phyloP scores from a whole-genome alignment of 2,888 invertebrate species.

The Branchipolynoe longqiensis region DNA sequence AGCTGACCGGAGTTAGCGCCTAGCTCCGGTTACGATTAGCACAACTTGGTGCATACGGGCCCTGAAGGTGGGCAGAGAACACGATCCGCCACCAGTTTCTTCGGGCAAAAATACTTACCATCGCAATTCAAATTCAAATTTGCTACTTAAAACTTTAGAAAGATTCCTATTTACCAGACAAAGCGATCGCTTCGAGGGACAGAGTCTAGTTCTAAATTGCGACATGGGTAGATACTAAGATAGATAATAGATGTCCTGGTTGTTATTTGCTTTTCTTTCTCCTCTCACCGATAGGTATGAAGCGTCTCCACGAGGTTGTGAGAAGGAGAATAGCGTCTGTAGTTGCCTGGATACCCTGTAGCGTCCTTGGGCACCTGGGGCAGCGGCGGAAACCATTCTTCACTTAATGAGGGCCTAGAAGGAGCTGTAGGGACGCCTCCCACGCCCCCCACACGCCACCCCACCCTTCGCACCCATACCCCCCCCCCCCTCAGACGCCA shows the following conservation, averaged over 20 bases:
- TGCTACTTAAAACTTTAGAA: neutral
- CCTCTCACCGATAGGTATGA: neutral
- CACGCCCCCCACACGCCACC: neutral
- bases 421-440: neutral
- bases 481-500: neutral
- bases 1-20: too few species aligned
- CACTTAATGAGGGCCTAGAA: constrained; percentile 37
- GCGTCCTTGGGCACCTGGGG: neutral
- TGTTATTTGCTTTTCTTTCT: neutral
- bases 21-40: too few species aligned
- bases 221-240: neutral
- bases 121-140: constrained; percentile 3
- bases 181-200: neutral
- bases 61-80: neutral
- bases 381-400: constrained; percentile 20
- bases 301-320: neutral
- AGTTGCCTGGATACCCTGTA: neutral
- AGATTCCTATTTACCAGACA: neutral
- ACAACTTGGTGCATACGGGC: too few species aligned
- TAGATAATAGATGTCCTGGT: too few species aligned
- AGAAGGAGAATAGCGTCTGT: neutral
- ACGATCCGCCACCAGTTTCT: neutral
- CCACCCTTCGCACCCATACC: neutral
- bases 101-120: neutral
- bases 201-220: constrained; percentile 8